A percentile compares a stretch with the other conserved stretches of the same genome.
phyloP scores from a whole-genome alignment of 2,797 vertebrate species.

The Holocentrus rufus region DNA sequence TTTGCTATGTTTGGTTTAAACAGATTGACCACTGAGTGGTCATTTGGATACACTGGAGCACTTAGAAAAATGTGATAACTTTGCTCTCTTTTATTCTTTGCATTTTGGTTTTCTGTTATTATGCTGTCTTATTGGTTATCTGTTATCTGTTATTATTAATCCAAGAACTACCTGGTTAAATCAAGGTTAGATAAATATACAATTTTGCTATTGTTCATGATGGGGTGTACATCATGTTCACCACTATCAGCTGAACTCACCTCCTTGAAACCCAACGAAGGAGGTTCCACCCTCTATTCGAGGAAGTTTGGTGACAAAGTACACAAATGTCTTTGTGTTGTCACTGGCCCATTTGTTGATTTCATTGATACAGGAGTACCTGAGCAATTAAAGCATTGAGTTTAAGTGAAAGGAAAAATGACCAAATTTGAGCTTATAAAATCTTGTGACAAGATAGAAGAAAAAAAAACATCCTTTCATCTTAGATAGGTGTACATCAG shows the following conservation, averaged over 20 bases:
- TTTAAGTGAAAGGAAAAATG: background rate
- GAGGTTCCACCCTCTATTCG: conserved; percentile 77
- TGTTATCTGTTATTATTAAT: too few species aligned
- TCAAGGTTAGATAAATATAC: background rate
- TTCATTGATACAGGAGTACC: conserved; percentile 56
- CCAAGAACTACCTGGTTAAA: too few species aligned
- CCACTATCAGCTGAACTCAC: conserved; percentile 62
- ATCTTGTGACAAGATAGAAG: background rate
- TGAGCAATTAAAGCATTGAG: background rate
- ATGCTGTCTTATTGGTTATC: too few species aligned
- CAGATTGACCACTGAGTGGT: too few species aligned
- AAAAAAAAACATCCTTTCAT: background rate
- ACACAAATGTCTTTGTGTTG: conserved; percentile 72
- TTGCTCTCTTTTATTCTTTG: too few species aligned
- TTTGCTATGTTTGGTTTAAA: too few species aligned
- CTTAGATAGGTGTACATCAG: background rate
- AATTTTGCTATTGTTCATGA: background rate
- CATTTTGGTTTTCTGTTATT: too few species aligned
- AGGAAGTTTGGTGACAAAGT: conserved; percentile 85
- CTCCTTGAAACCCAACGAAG: conserved; percentile 85
- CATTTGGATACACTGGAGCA: too few species aligned
- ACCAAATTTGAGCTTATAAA: background rate
- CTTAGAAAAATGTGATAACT: too few species aligned
- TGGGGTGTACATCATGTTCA: too few species aligned
- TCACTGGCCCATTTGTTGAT: conserved; percentile 31